Percentiles rank a stretch among this genome's conserved stretches.
phyloP scores from a whole-genome alignment of 2,888 invertebrate genomes.

The Synergus umbraculus region DNA sequence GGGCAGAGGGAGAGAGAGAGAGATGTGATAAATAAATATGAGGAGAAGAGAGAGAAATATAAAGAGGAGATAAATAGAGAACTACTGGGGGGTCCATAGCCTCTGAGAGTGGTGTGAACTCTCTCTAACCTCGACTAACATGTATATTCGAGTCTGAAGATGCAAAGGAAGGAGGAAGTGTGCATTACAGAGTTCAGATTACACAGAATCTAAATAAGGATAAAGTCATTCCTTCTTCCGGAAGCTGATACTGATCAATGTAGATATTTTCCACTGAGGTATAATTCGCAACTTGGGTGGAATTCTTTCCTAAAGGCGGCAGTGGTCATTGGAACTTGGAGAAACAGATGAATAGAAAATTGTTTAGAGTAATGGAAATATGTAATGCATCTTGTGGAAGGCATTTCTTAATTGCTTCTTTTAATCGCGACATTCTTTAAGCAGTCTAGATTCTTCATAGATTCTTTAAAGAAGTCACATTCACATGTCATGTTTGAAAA shows the following conservation, averaged over 20 bases:
- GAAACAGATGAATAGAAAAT: neutral
- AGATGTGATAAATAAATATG: constrained; percentile 46
- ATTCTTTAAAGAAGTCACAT: neutral
- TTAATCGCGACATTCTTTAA: neutral
- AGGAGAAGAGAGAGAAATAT: constrained; percentile 43
- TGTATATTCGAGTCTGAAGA: constrained; percentile 58
- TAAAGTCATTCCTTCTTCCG: neutral
- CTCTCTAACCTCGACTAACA: constrained; percentile 64
- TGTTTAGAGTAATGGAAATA: neutral
- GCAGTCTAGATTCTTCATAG: too few relatives aligned
- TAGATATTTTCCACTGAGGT: neutral
- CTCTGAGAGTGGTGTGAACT: constrained; percentile 61
- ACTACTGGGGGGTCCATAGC: constrained; percentile 64
- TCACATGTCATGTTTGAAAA: neutral
- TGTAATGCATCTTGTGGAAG: neutral
- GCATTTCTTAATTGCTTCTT: neutral
- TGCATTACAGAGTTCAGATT: neutral
- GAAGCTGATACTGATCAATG: neutral
- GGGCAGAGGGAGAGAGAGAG: constrained; percentile 52
- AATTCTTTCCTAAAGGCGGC: neutral
- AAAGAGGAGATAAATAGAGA: constrained; percentile 52
- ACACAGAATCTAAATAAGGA: neutral
- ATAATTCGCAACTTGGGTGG: neutral
- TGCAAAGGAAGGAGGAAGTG: constrained; percentile 36
- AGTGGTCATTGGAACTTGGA: neutral